phyloP scores from a whole-genome alignment of 2,797 vertebrate species.

The Hemitrygon akajei region DNA sequence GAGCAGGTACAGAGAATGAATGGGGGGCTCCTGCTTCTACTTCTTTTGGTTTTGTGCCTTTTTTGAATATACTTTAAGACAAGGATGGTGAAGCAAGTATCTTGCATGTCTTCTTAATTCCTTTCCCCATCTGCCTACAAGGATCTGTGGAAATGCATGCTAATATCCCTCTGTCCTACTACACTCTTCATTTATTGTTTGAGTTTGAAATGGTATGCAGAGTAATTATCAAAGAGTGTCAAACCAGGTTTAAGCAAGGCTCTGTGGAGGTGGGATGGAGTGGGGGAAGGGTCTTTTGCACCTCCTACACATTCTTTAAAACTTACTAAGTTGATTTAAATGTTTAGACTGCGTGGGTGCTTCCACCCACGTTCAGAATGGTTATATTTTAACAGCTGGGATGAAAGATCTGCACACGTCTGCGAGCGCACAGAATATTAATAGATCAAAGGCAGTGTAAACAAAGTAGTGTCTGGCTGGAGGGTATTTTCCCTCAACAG shows the following conservation, averaged over 20 bases:
- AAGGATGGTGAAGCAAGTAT: no score
- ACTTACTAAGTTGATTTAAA: conserved; percentile 15
- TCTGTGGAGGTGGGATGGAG: background rate
- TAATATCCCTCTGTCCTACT: no score
- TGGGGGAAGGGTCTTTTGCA: conserved; percentile 15
- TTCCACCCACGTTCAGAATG: background rate
- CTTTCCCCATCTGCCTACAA: no score
- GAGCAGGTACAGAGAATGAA: no score
- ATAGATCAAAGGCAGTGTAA: conserved; percentile 10
- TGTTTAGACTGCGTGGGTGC: conserved; percentile 10
- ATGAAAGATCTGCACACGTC: conserved; percentile 2
- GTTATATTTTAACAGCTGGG: conserved; percentile 33
- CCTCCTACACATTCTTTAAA: background rate
- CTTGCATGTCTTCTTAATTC: no score
- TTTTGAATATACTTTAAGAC: no score
- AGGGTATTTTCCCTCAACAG: background rate
- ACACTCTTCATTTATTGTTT: background rate
- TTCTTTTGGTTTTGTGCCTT: no score
- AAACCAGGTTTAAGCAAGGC: background rate
- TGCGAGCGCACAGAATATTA: conserved; percentile 23
- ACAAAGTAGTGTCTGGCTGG: background rate
- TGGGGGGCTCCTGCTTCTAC: no score
- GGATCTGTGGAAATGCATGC: no score
- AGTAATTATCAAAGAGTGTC: background rate
- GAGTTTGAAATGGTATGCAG: background rate